Conservation (phyloP, 2,888 invertebrate species). For the Orgyia antiqua region DNA sequence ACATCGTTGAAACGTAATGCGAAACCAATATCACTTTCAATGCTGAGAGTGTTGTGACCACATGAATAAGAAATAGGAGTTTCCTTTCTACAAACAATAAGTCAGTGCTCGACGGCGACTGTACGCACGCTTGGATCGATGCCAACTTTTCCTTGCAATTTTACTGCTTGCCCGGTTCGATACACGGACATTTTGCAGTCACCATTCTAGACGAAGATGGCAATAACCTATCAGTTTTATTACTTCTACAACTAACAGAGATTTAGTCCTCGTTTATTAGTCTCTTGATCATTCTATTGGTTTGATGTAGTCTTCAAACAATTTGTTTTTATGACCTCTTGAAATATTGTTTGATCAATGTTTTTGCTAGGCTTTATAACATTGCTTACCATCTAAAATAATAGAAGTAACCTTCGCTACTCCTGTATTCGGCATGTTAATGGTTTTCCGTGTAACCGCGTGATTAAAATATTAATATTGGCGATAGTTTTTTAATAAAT, state of each 20-base stretch:
- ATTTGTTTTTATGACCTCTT: no score
- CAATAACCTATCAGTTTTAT: slow-evolving; percentile 63
- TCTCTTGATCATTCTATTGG: slow-evolving; percentile 19
- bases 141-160: slow-evolving; percentile 68
- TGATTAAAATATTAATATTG: slow-evolving; percentile 8
- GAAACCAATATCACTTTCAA: slow-evolving; percentile 40
- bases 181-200: slow-evolving; percentile 55
- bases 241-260: slow-evolving; percentile 34
- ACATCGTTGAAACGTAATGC: slow-evolving; percentile 10
- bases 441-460: slow-evolving; percentile 2
- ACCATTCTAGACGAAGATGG: slow-evolving; percentile 53
- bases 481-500: slow-evolving; percentile 10
- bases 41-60: slow-evolving; percentile 31
- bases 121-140: slow-evolving; percentile 42
- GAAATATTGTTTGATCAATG: slow-evolving; percentile 13
- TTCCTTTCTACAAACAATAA: slow-evolving; percentile 57
- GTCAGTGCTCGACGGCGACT: slow-evolving; percentile 32
- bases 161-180: slow-evolving; percentile 49
- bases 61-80: slow-evolving; percentile 57
- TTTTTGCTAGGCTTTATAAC: slow-evolving; percentile 7
- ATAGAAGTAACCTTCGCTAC: slow-evolving; percentile 1
- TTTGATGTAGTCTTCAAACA: slow-evolving; percentile 28
- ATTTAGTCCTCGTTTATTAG: slow-evolving; percentile 35
- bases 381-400: slow-evolving; percentile 11
- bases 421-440: neutral